Percentiles rank a stretch among this genome's conserved stretches.
phyloP scores from a whole-genome alignment of 2,888 invertebrate genomes.

The Bombylius major region DNA sequence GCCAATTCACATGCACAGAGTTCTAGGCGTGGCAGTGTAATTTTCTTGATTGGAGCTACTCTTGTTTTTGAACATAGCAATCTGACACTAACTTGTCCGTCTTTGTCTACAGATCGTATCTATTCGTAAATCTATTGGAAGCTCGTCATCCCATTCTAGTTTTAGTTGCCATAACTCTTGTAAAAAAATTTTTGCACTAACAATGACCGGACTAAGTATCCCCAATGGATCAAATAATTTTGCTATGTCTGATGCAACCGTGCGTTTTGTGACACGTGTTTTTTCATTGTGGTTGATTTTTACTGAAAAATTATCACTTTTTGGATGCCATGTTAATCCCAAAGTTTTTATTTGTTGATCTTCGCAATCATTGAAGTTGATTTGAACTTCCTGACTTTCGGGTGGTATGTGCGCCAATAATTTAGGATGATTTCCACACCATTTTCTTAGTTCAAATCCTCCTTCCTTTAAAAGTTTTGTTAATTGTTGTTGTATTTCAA shows the following conservation, averaged over 20 bases:
- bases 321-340: slow-evolving; percentile 7
- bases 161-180: slow-evolving; percentile 1
- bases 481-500: no score
- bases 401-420: not conserved
- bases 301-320: slow-evolving; percentile 6
- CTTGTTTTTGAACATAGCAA: slow-evolving; percentile 8
- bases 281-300: slow-evolving; percentile 1
- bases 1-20: slow-evolving; percentile 6
- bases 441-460: no score
- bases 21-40: slow-evolving; percentile 4
- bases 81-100: not conserved
- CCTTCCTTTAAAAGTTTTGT: no score
- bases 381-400: not conserved
- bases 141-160: slow-evolving; percentile 7
- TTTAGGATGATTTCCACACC: not conserved
- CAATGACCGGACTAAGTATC: not conserved
- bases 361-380: not conserved
- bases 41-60: slow-evolving; percentile 7
- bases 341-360: not conserved
- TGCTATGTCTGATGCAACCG: slow-evolving; percentile 3
- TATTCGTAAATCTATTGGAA: not conserved
- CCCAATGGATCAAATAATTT: slow-evolving; percentile 5
- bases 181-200: slow-evolving; percentile 1
- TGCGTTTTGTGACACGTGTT: slow-evolving; percentile 1
- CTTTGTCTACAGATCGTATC: not conserved